Evolutionary conservation across 2,113 vertebrate species (phyloP), one percentile per base, ranked within the genome.

Genomic region (Geococcyx californianus): DNA sequence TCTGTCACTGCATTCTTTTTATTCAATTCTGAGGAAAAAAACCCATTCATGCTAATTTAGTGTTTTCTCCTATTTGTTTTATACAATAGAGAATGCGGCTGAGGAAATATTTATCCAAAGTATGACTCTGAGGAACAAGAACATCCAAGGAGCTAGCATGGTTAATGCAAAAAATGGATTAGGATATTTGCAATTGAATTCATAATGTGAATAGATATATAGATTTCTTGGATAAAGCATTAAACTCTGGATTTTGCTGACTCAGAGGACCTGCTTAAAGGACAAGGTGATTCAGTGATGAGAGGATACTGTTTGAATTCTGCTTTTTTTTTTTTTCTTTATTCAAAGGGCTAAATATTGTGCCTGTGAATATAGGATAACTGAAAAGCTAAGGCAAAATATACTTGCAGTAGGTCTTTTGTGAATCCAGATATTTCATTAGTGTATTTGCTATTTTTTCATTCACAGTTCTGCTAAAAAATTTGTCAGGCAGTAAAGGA

Each of bases 401-500:
- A 31, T 33, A 5, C 2, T 91, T 85, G 85, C 51, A 74, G 31
- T 29, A 70, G 29, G 34, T 73, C 44, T n/a, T 62, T 79, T 72
- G 28, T 66, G 23, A 66, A 74, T 63, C 6, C 7, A 77, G 34
- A 59, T 51, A 77, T 52, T 83, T 88, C 10, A 77, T 55, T 80
- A 74, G 6, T 59, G 11, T 52, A 52, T 87, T 63, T 31, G 10
- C 4, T 66, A 9, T 47, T 59, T 91, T 78, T 82, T 59, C 33
- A 59, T 55, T 85, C 24, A 31, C 11, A 80, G 4, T 80, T 85
- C 28, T 64, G 29, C 7, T 74, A 80, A 86, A 74, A 90, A 66
- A 80, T 93, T 90, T 95, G 14, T 90, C 72, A 78, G 84, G 29
- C 59, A 80, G 63, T 56, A 87, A 88, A 82, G 47, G 82, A 91